Percentiles rank a stretch among this genome's conserved stretches.
These are phyloP conservation scores for Ectropis grisescens DNA, from an alignment of 1,140 invertebrate genomes.

Conservation along the genomic window DNA sequence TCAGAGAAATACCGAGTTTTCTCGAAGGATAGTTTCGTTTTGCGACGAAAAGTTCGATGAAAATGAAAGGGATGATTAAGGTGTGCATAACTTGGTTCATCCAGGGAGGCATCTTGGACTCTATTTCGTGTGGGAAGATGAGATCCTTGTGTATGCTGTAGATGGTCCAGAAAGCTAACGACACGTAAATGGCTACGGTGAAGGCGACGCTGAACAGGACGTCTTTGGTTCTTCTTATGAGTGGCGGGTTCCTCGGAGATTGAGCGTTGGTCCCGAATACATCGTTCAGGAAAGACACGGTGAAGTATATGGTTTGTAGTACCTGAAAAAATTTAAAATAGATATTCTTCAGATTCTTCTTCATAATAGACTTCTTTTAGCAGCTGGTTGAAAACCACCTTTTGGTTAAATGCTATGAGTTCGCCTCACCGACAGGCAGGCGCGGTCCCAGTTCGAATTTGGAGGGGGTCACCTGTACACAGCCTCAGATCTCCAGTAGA, in stretches of 20 bases:
- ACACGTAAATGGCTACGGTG: slow-evolving; percentile 86
- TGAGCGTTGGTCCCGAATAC: slow-evolving; percentile 77
- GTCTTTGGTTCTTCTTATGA: slow-evolving; percentile 80
- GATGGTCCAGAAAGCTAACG: slow-evolving; percentile 88
- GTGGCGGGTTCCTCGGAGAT: slow-evolving; percentile 71
- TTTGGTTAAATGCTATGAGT: no score
- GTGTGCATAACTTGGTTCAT: slow-evolving; percentile 93
- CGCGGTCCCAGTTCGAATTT: no score
- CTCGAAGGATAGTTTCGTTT: slow-evolving; percentile 78
- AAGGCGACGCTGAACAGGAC: slow-evolving; percentile 80
- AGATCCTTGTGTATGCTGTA: slow-evolving; percentile 86
- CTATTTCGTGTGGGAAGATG: slow-evolving; percentile 81
- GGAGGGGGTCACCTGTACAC: no score
- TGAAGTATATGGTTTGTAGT: slow-evolving; percentile 80
- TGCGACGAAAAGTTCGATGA: slow-evolving; percentile 78
- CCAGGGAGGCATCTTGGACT: slow-evolving; percentile 78
- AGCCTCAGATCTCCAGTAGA: no score
- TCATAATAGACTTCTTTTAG: no score
- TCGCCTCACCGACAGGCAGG: no score
- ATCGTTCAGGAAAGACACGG: slow-evolving; percentile 79
- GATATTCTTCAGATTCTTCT: no score
- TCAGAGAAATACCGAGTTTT: slow-evolving; percentile 67
- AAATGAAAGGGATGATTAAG: slow-evolving; percentile 79
- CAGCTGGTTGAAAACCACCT: no score
- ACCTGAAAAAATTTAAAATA: slow-evolving; percentile 79